Conservation (phyloP, 2,888 invertebrate species). For the Cantharis lateralis region DNA sequence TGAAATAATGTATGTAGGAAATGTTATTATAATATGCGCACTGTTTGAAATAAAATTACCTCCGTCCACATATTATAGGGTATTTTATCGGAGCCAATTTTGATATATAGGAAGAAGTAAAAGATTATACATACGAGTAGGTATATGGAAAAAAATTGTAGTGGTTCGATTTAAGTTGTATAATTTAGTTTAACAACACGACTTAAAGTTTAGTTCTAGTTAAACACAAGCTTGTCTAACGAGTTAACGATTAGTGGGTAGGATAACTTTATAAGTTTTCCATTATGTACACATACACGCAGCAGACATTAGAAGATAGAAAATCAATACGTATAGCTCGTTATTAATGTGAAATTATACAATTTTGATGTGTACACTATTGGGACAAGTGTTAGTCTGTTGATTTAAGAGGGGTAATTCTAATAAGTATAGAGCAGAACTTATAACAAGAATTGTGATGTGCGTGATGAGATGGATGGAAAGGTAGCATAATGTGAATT, state of each 20-base stretch:
- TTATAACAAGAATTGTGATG: constrained; percentile 26
- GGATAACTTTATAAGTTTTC: constrained; percentile 26
- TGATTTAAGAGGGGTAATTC: constrained; percentile 37
- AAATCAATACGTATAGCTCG: constrained; percentile 36
- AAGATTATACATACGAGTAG: neutral
- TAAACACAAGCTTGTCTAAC: constrained; percentile 7
- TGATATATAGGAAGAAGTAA: neutral
- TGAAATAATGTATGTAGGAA: too few species aligned
- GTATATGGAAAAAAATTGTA: neutral
- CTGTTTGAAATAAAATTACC: neutral
- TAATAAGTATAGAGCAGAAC: constrained; percentile 34
- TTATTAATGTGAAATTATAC: constrained; percentile 41
- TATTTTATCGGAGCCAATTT: neutral
- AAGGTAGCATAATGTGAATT: constrained; percentile 29
- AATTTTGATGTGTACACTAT: constrained; percentile 40
- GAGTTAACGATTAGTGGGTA: constrained; percentile 24
- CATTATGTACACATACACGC: constrained; percentile 34
- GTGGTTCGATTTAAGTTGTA: neutral
- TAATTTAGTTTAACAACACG: constrained; percentile 2
- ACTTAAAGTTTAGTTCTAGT: neutral
- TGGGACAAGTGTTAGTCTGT: constrained; percentile 37
- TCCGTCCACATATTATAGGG: neutral
- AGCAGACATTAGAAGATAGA: constrained; percentile 35
- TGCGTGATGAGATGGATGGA: constrained; percentile 29
- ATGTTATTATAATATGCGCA: neutral